Base-by-base conservation (phyloP, 1,140 invertebrate genomes). In the Leptinotarsa lineolata region DNA sequence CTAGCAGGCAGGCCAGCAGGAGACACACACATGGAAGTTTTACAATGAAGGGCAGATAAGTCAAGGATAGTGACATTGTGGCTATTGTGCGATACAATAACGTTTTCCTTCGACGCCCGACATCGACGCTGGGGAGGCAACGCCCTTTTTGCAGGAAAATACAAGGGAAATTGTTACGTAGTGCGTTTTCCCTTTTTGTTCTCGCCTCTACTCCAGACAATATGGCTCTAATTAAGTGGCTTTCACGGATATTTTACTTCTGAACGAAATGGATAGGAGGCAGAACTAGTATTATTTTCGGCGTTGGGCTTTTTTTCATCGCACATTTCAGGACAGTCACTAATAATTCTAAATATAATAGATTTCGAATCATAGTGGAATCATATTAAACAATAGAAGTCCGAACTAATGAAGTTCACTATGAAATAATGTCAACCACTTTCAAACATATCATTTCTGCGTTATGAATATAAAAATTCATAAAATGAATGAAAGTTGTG, bases 141-240 rank as follows among this genome's bases (percentile, higher is more conserved):
- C 68, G 68, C 68, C 68, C 68, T 59, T 68, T 68, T 58, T 45
- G 45, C 67, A 68, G 67, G 48, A 54, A 54, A 54, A 54, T 54
- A 54, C 48, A 54, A 54, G 48, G 67, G 67, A 68, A 68, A 68
- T 68, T 54, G 67, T 58, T 72, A 63, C 59, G 60, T 48, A 72
- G n/a, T 48, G 21, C 44, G 22, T 72, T 65, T 65, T 72, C 60
- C 39, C 58, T 70, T 59, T 70, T 66, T 66, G 64, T 58, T 54
- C 67, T 68, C 45, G 67, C 67, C 67, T 54, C 48, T 54, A 54
- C 67, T 68, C 48, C 67, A 54, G 67, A 68, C 48, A 58, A 68
- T 58, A 68, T 68, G 67, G 48, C 67, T 54, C 67, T 68, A 66
- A 66, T 66, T 66, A 66, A 66, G 64, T 66, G 22, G 64, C 64